These are phyloP conservation scores for Pangasianodon hypophthalmus DNA, from an alignment of 2,113 vertebrate genomes.

Conservation along the genomic window DNA sequence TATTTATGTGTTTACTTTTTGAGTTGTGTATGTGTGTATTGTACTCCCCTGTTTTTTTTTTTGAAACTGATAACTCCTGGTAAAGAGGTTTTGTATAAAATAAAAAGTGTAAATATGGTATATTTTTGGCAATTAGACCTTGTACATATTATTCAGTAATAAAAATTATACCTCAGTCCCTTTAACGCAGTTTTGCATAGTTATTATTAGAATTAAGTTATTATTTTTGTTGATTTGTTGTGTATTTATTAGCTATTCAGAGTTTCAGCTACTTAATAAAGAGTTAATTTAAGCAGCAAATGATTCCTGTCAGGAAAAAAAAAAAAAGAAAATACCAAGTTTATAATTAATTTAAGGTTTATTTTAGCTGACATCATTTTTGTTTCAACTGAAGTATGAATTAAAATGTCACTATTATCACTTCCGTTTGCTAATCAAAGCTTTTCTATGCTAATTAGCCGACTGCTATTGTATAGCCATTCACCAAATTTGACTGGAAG, in stretches of 20 bases:
- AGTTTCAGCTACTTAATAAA: too few species aligned
- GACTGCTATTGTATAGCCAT: background rate
- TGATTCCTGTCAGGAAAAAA: too few species aligned
- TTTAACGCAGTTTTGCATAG: constrained; percentile 35
- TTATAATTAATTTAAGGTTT: background rate
- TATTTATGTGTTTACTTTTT: constrained; percentile 79
- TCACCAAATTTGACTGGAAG: background rate
- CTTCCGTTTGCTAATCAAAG: background rate
- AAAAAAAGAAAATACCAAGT: background rate
- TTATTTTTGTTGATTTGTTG: background rate
- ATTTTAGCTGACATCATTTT: background rate
- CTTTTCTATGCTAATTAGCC: background rate
- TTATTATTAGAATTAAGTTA: too few species aligned
- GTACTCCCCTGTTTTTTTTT: constrained; percentile 62
- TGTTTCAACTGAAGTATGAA: background rate
- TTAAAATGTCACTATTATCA: background rate
- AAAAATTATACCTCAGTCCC: constrained; percentile 81
- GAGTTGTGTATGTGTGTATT: constrained; percentile 56
- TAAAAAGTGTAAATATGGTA: constrained; percentile 88
- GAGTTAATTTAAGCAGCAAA: too few species aligned
- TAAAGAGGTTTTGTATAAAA: constrained; percentile 89
- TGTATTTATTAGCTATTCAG: background rate
- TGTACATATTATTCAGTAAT: constrained; percentile 93
- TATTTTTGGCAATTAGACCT: constrained; percentile 82
- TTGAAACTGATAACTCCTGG: constrained; percentile 77